Conservation (phyloP, 1,140 invertebrate genomes). For the Drosophila ironensis region DNA sequence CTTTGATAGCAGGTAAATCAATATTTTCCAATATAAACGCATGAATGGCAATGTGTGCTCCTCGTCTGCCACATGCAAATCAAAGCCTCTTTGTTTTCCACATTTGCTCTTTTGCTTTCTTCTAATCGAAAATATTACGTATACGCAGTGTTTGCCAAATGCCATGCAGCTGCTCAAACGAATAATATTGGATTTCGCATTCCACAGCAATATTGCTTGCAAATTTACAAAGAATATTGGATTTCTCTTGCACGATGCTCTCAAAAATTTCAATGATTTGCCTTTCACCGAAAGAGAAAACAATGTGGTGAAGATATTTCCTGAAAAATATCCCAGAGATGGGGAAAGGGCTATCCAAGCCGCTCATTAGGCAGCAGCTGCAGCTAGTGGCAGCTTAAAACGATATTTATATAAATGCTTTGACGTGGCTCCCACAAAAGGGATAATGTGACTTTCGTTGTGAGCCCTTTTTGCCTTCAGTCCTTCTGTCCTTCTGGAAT, state of each 20-base stretch:
- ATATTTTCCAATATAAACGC: constrained; percentile 76
- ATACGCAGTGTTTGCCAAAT: constrained; percentile 4
- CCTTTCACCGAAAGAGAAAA: not conserved
- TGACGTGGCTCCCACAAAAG: constrained; percentile 36
- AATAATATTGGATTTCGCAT: constrained; percentile 11
- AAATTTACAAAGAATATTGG: constrained; percentile 16
- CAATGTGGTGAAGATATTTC: no score
- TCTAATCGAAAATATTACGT: constrained; percentile 12
- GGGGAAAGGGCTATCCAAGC: constrained; percentile 42
- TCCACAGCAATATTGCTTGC: constrained; percentile 7
- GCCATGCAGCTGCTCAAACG: not conserved
- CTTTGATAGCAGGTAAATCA: constrained; percentile 78
- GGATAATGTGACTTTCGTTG: constrained; percentile 53
- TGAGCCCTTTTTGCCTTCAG: not conserved
- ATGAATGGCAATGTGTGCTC: constrained; percentile 51
- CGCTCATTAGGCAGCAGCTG: constrained; percentile 78
- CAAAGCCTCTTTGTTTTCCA: constrained; percentile 36
- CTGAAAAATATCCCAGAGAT: not conserved
- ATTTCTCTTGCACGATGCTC: not conserved
- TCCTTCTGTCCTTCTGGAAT: not conserved
- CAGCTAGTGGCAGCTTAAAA: constrained; percentile 56
- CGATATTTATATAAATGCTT: constrained; percentile 70
- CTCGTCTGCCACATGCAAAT: constrained; percentile 26
- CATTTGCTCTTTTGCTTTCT: constrained; percentile 1
- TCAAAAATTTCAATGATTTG: not conserved